These are phyloP conservation scores for Monodelphis domestica DNA, from an alignment of 2,797 vertebrate genomes.

Conservation along the genomic window DNA sequence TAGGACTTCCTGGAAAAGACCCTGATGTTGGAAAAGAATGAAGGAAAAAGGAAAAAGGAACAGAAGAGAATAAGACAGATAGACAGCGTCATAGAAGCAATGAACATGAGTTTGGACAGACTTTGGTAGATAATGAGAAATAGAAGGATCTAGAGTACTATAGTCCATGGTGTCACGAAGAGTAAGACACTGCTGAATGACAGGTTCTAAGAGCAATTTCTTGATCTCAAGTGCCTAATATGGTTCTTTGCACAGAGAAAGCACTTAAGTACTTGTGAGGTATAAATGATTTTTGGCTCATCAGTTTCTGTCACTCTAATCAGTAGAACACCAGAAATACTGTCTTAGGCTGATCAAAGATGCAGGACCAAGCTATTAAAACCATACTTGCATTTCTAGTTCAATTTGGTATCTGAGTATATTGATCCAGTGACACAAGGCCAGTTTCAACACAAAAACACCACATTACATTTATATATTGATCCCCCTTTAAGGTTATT, in stretches of 20 bases:
- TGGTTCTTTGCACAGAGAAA: background rate
- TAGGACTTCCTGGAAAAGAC: background rate
- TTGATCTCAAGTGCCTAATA: background rate
- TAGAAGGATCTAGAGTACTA: background rate
- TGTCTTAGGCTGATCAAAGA: background rate
- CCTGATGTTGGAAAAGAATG: background rate
- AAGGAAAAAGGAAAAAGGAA: background rate
- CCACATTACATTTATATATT: background rate
- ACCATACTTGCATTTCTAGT: background rate
- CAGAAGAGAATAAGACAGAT: background rate
- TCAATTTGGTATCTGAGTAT: background rate
- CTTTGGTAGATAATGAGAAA: background rate
- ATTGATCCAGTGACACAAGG: background rate
- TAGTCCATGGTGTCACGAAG: background rate
- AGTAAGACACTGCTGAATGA: background rate
- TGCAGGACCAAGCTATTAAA: background rate
- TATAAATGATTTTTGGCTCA: constrained; percentile 15
- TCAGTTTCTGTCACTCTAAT: background rate
- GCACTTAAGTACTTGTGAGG: background rate
- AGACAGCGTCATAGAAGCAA: background rate
- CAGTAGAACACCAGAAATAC: background rate
- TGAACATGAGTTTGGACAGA: background rate
- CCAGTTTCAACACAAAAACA: background rate
- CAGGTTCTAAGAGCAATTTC: background rate
- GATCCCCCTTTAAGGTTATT: background rate